Conservation (phyloP, 2,888 invertebrate species). For the Agrotis puta region DNA sequence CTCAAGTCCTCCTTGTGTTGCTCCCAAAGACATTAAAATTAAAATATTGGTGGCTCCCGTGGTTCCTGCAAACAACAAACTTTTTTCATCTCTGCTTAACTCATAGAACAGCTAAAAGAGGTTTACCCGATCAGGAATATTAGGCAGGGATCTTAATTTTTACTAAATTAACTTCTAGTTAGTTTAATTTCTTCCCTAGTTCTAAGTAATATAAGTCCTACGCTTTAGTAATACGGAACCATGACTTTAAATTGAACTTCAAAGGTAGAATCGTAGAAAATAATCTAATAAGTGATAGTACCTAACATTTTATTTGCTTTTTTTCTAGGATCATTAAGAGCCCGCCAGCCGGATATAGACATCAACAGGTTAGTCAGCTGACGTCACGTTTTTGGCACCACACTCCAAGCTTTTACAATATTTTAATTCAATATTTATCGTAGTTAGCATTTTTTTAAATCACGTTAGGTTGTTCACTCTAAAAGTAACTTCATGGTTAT, state of each 20-base stretch:
- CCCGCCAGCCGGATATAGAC: conserved; percentile 79
- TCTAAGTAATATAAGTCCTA: too few species aligned
- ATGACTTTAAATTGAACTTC: neutral
- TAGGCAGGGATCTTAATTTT: too few species aligned
- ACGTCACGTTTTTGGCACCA: conserved; percentile 72
- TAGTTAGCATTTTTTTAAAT: neutral
- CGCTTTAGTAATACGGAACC: neutral
- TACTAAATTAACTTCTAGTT: too few species aligned
- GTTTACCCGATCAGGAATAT: too few species aligned
- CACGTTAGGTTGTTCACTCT: neutral
- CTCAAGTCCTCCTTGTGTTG: too few species aligned
- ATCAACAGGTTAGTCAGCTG: conserved; percentile 83
- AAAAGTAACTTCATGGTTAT: conserved; percentile 10
- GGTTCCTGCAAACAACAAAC: too few species aligned
- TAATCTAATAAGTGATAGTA: neutral
- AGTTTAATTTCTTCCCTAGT: too few species aligned
- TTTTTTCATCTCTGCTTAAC: too few species aligned
- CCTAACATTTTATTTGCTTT: conserved; percentile 44
- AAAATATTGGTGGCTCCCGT: too few species aligned
- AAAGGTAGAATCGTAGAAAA: neutral
- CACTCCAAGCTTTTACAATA: conserved; percentile 14
- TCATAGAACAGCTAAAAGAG: too few species aligned
- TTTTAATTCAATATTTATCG: neutral
- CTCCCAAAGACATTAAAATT: too few species aligned
- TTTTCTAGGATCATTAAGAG: conserved; percentile 79